Base-by-base conservation (phyloP, 92 coral and sea anemone species). In the Epizoanthus ramosus region DNA sequence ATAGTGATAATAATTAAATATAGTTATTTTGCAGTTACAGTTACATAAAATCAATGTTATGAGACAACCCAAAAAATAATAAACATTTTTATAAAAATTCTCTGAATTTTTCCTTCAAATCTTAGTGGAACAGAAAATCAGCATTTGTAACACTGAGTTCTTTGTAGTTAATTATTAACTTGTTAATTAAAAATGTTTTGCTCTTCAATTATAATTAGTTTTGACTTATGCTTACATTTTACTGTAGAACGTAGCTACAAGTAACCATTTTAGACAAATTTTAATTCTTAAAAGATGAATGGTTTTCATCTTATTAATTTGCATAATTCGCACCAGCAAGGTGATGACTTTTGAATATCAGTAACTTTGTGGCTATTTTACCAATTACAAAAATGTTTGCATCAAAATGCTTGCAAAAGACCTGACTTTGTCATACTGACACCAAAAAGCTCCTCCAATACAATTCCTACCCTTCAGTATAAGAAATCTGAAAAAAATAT, bases 111-210 rank as follows among this genome's bases (percentile, higher is more conserved):
- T 37, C 22, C 56, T 13, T 69, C 74, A 37, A 69, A 69, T 16
- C 74, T 69, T 56, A 69, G 33, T 69, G 74, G 5, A 41, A 69
- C 56, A 69, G 74, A 69, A 69, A 69, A 69, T n/a, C 57, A 18
- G 74, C 14, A 39, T 69, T 69, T 66, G 18, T 69, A 56, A 37
- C 74, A 69, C 74, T n/a, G n/a, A 69, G 9, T 69, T 69, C 74
- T 39, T 33, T 69, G 74, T 39, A 37, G 74, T 69, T 69, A 15
- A 69, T 69, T 69, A 69, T 69, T 69, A 41, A 69, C 74, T 69
- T 69, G 47, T 69, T 69, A 69, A 28, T 69, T 35, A 69, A 37
- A 69, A 69, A 69, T 5, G 56, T 69, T 69, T 69, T 41, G 74
- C 39, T 69, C 74, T 69, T 69, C 17, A 41, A 39, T 41, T 69